Percentiles rank a stretch among this genome's conserved stretches.
Conservation (phyloP, 1,140 invertebrate species). For the Hyphantria cunea region DNA sequence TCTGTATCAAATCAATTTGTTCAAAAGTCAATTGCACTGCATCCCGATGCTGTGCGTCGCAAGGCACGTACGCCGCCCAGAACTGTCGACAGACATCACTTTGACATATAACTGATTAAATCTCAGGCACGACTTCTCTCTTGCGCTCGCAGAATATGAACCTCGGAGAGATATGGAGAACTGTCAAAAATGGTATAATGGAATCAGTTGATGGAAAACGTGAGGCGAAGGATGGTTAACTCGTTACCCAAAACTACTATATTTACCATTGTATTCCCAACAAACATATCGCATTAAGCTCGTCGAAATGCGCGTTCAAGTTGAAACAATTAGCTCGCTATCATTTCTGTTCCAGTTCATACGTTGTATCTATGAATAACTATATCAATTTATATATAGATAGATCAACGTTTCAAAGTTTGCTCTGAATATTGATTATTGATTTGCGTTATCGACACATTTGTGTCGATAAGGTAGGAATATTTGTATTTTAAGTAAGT, state of each 20-base stretch:
- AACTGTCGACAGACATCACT: constrained; percentile 83
- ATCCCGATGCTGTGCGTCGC: constrained; percentile 92
- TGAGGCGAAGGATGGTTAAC: constrained; percentile 42
- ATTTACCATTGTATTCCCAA: constrained; percentile 5
- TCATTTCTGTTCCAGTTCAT: constrained; percentile 29
- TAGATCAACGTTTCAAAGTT: too few species aligned
- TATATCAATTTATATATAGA: constrained; percentile 8
- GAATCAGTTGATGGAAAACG: constrained; percentile 51
- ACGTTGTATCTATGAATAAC: constrained; percentile 13
- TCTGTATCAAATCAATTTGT: constrained; percentile 93
- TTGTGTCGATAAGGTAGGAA: too few species aligned
- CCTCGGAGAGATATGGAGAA: constrained; percentile 16
- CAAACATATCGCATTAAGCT: constrained; percentile 24
- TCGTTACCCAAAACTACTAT: neutral
- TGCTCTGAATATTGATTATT: too few species aligned
- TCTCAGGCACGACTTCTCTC: constrained; percentile 62
- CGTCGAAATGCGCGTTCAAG: constrained; percentile 20
- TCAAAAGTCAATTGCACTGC: constrained; percentile 93
- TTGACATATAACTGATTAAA: constrained; percentile 53
- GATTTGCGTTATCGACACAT: too few species aligned
- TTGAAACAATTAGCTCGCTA: constrained; percentile 28
- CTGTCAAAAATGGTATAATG: constrained; percentile 17
- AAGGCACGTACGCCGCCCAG: constrained; percentile 94
- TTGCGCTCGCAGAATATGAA: constrained; percentile 49
- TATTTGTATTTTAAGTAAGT: too few species aligned